Base-by-base conservation (phyloP, 1,140 invertebrate genomes). In the Drosophila bocqueti region DNA sequence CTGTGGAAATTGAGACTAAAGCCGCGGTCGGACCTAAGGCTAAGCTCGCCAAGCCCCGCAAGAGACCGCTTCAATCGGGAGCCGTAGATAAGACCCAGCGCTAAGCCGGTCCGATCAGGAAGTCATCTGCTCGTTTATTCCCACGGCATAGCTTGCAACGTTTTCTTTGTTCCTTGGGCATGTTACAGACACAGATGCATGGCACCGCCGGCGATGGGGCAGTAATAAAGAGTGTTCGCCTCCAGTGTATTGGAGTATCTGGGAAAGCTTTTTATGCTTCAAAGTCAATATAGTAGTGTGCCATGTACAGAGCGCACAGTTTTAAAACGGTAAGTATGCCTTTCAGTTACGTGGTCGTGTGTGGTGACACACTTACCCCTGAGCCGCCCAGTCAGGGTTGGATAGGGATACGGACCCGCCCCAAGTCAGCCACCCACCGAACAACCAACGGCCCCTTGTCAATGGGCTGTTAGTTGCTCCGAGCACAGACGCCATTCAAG, bases 201-300 rank as follows among this genome's bases (percentile, higher is more conserved):
- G 43, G 36, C 61, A 49, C 60, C 31, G 54, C 34, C 16, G 29
- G 46, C 58, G 54, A 64, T 57, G 43, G 47, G 46, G 64, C 73
- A 57, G 69, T 89, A 87, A 87, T 87, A 87, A 87, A 87, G 77
- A 67, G 73, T 68, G 73, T 68, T 52, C 65, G 74, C 69, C 81
- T 73, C 77, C 74, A 65, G 84, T 81, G 84, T 72, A 87, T 83
- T 74, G 81, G 77, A 78, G 65, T 84, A 87, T 89, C 84, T 83
- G 86, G 81, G 76, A 87, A 87, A 87, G 84, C 84, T 87, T 87
- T 87, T 87, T 89, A 89, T 87, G 81, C 81, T 76, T 87, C 84
- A 87, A 87, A 87, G 84, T 87, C 84, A 87, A 87, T 87, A 87
- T 89, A 83, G 63, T 63, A 47, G 66, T 84, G 73, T 81, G 84